phyloP scores from a whole-genome alignment of 1,140 invertebrate species.

The Sycophila sp. region DNA sequence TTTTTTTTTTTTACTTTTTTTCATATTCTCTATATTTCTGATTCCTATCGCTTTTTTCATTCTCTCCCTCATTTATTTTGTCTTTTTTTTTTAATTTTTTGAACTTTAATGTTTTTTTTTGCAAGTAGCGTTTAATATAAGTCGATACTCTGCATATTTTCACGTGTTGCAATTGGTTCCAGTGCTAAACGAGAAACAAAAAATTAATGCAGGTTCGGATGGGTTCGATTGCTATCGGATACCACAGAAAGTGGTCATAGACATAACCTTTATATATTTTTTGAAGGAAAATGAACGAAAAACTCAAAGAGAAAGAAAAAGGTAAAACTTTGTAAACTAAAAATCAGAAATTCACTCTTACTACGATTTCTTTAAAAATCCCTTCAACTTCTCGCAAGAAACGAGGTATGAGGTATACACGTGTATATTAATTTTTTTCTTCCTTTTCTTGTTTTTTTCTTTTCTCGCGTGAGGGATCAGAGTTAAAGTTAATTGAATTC shows the following conservation, averaged over 20 bases:
- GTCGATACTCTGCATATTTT: constrained; percentile 18
- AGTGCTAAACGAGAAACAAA: constrained; percentile 20
- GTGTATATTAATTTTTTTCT: constrained; percentile 41
- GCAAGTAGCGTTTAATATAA: constrained; percentile 37
- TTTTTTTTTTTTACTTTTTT: no score
- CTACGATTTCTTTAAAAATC: constrained; percentile 28
- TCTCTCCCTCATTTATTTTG: constrained; percentile 40
- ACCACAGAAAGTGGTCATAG: no score
- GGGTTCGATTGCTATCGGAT: neutral
- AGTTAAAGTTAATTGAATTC: constrained; percentile 55
- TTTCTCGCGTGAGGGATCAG: constrained; percentile 46
- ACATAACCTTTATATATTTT: constrained; percentile 27
- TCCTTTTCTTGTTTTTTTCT: constrained; percentile 43
- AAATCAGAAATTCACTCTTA: constrained; percentile 37
- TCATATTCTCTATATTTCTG: constrained; percentile 13
- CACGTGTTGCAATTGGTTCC: constrained; percentile 2
- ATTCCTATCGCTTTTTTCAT: constrained; percentile 39
- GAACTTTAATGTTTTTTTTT: constrained; percentile 26
- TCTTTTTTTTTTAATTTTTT: constrained; percentile 39
- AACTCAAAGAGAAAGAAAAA: constrained; percentile 9
- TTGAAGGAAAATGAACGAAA: constrained; percentile 27
- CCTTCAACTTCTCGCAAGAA: constrained; percentile 26
- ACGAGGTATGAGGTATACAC: constrained; percentile 32
- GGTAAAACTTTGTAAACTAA: constrained; percentile 32
- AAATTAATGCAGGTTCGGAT: constrained; percentile 20